Percentiles rank a stretch among this genome's conserved stretches.
Evolutionary conservation across 2,113 vertebrate genomes (phyloP).

Genomic region (Archocentrus centrarchus): DNA sequence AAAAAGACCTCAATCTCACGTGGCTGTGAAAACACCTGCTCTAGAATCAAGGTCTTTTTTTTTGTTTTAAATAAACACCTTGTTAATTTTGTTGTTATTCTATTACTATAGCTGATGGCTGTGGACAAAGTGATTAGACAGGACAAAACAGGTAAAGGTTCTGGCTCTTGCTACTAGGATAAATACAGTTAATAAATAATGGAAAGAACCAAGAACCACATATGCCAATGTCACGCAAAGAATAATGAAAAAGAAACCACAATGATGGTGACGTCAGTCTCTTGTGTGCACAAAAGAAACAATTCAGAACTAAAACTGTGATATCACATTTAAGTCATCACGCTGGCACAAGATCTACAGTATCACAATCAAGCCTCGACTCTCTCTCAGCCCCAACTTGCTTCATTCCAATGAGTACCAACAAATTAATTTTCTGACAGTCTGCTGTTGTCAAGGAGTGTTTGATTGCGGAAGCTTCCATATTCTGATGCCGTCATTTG

Average conservation of each 20-base stretch:
- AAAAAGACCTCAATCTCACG: neutral
- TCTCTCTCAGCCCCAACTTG: neutral
- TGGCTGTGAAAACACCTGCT: neutral
- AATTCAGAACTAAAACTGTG: neutral
- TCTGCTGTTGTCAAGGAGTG: conserved; percentile 68
- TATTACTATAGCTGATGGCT: neutral
- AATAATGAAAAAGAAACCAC: neutral
- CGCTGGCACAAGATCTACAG: conserved; percentile 70
- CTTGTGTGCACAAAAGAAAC: neutral
- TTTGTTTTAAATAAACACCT: neutral
- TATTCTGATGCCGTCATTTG: conserved; percentile 72
- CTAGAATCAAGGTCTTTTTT: neutral
- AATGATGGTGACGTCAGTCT: conserved; percentile 7
- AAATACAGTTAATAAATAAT: neutral
- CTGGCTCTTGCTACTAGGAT: neutral
- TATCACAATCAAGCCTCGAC: conserved; percentile 7
- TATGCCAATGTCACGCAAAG: neutral
- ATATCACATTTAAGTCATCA: neutral
- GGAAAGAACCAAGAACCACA: conserved; percentile 1
- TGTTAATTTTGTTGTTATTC: neutral
- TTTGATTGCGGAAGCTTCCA: conserved; percentile 74
- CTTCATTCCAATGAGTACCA: neutral
- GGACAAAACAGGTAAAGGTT: neutral
- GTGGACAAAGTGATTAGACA: neutral
- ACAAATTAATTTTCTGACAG: conserved; percentile 19